Evolutionary conservation across 1,140 invertebrate species (phyloP), one percentile per base, ranked within the genome.

Genomic region (Drosophila ercepeae): DNA sequence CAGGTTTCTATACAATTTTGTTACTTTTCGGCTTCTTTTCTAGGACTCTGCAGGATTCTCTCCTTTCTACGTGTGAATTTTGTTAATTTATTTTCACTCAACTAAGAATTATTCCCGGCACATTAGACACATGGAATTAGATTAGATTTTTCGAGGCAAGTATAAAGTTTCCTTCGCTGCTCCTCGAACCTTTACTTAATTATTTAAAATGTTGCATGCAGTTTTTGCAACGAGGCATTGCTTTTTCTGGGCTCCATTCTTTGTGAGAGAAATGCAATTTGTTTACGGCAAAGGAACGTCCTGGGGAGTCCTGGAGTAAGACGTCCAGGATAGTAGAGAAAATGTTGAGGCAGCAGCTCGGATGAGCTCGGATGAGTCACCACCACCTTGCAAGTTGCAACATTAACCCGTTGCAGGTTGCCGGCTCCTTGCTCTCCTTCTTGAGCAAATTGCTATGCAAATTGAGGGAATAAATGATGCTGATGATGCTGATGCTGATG

Each of bases 121-220:
- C 4, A n/a, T 72, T 59, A 75, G 55, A 65, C 60, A 60, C 53
- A 53, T 50, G 53, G 69, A 82, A 77, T 68, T 73, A 49, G 73
- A 77, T 68, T 73, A 49, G 73, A 68, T 73, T 61, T 32, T 27
- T 32, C 13, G 36, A 8, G 14, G 36, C 36, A 14, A 39, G 13
- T 6, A 13, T 14, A 39, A 6, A 1, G 13, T 5, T 14, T 16
- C 13, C 14, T 16, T 34, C 32, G 19, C 16, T n/a, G n/a, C n/a
- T n/a, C n/a, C n/a, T 23, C 55, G 48, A 70, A 51, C 48, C 45
- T 70, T 70, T 76, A 77, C 67, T 83, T 72, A 77, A 82, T 82
- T 82, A 77, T 82, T 82, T 83, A 82, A 65, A 74, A 63, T 69
- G 63, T 50, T 57, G 61, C 60, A 65, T 79, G 71, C 78, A 77